Conservation (phyloP, 2,113 vertebrate genomes). For the Sebastes schlegelii region DNA sequence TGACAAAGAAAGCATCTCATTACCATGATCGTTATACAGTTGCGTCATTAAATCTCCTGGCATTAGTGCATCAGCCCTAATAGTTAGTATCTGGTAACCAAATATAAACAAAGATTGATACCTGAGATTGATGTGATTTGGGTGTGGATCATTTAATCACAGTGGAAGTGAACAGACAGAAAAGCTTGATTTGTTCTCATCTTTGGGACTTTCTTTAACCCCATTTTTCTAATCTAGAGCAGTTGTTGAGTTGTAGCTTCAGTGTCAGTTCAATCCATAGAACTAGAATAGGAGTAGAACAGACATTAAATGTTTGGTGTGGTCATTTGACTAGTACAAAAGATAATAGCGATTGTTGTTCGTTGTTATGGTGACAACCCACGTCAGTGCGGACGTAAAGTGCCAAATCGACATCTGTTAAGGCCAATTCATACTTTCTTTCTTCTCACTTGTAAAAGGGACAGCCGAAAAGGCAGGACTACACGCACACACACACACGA, state of each 20-base stretch:
- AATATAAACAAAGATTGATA: slow-evolving; percentile 10
- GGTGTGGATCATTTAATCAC: background rate
- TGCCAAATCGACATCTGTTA: no score
- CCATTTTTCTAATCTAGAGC: background rate
- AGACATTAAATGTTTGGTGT: no score
- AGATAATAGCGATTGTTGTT: no score
- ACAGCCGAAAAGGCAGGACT: no score
- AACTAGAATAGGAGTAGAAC: no score
- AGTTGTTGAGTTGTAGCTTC: background rate
- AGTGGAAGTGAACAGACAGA: background rate
- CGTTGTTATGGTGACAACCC: no score
- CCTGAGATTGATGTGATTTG: slow-evolving; percentile 13
- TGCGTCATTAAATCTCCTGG: slow-evolving; percentile 10
- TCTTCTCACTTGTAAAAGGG: no score
- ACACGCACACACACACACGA: no score
- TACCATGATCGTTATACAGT: slow-evolving; percentile 9
- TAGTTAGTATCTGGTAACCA: slow-evolving; percentile 31
- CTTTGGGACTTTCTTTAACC: background rate
- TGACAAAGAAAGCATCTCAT: slow-evolving; percentile 30
- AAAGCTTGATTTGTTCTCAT: background rate
- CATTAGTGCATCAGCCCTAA: slow-evolving; percentile 13
- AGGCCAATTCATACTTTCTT: no score
- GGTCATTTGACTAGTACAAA: no score
- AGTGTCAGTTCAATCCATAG: background rate
- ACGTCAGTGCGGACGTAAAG: no score